A percentile compares a stretch with the other conserved stretches of the same genome.
Evolutionary conservation across 2,888 invertebrate species (phyloP).

Genomic region (Gerris lacustris): DNA sequence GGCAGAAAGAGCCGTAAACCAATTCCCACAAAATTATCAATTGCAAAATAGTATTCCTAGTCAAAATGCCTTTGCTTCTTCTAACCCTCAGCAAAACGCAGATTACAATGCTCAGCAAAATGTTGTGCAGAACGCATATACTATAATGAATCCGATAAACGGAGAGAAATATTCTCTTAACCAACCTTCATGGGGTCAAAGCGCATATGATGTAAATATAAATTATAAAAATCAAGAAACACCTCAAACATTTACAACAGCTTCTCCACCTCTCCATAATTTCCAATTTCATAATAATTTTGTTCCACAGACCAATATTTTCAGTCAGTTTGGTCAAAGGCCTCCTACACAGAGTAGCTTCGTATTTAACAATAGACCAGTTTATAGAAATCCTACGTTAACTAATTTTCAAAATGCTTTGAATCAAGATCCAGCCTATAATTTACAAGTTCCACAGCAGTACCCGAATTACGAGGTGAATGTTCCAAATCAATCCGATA

Average conservation of each 20-base stretch:
- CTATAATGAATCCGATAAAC: neutral
- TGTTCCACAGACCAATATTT: neutral
- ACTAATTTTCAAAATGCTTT: neutral
- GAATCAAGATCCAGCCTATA: neutral
- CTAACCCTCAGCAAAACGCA: neutral
- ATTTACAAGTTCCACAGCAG: neutral
- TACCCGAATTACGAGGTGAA: neutral
- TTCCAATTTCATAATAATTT: neutral
- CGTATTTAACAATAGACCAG: neutral
- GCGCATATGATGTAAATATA: neutral
- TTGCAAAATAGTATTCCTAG: neutral
- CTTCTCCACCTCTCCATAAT: neutral
- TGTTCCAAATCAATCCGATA: neutral
- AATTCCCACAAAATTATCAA: neutral
- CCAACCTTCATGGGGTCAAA: neutral
- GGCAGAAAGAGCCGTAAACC: no score
- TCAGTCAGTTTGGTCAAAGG: neutral
- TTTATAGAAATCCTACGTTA: no score
- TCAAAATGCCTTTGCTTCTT: neutral
- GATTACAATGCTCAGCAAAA: neutral
- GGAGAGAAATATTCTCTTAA: neutral
- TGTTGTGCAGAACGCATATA: neutral
- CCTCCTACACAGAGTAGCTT: neutral
- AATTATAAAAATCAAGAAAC: neutral
- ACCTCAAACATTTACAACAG: neutral